Evolutionary conservation across 1,140 invertebrate species (phyloP).

Genomic region (Drosophila oshimai): DNA sequence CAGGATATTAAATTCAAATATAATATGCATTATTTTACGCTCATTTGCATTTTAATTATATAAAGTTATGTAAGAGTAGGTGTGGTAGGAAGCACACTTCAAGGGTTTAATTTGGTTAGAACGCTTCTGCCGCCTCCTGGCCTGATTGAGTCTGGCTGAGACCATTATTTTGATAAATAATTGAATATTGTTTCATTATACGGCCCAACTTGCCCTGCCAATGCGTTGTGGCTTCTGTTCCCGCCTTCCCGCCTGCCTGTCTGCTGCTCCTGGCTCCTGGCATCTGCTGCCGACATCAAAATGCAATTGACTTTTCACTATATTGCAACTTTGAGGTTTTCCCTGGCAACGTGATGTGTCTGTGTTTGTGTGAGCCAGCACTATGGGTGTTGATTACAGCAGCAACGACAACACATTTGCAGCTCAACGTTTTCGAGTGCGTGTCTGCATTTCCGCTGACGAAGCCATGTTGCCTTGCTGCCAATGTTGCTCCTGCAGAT

Average conservation of each 20-base stretch:
- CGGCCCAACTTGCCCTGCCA: slow-evolving; percentile 37
- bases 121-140: not conserved
- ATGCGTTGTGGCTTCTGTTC: slow-evolving; percentile 48
- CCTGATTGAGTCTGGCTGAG: not conserved
- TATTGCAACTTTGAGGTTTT: slow-evolving; percentile 71
- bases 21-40: slow-evolving; percentile 12
- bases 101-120: not conserved
- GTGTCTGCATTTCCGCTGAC: slow-evolving; percentile 62
- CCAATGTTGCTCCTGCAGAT: not conserved
- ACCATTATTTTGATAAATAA: slow-evolving; percentile 71
- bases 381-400: slow-evolving; percentile 47
- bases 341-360: slow-evolving; percentile 20
- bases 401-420: slow-evolving; percentile 47
- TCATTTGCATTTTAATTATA: slow-evolving; percentile 23
- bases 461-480: slow-evolving; percentile 3
- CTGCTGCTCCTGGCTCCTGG: slow-evolving; percentile 1
- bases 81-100: not conserved
- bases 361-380: not conserved
- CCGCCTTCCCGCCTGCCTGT: not conserved
- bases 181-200: slow-evolving; percentile 72
- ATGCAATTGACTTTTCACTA: slow-evolving; percentile 77
- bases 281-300: slow-evolving; percentile 59
- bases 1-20: not conserved
- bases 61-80: not conserved
- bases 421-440: slow-evolving; percentile 25